Conservation (phyloP, 2,797 vertebrate genomes). For the Gallirallus australis region DNA sequence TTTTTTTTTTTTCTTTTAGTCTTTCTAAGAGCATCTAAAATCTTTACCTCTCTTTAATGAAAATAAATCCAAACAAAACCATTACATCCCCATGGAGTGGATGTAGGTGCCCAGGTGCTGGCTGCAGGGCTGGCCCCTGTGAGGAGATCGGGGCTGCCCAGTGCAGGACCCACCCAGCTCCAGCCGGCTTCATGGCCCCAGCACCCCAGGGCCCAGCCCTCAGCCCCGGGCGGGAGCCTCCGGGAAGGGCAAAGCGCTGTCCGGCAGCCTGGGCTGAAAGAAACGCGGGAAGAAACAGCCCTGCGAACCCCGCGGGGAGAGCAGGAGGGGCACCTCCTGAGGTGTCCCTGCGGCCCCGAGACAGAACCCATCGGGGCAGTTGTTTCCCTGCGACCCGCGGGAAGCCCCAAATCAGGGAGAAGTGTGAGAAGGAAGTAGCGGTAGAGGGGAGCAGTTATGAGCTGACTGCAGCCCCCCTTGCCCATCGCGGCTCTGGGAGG, state of each 20-base stretch:
- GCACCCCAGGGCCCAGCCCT: background rate
- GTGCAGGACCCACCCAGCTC: fast-evolving
- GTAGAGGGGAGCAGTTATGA: background rate
- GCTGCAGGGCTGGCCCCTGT: no score
- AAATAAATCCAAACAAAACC: background rate
- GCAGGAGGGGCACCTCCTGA: background rate
- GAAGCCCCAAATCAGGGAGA: background rate
- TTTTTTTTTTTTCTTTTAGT: no score
- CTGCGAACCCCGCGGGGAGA: background rate
- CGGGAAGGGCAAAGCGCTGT: background rate
- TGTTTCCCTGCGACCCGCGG: background rate
- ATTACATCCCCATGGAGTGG: fast-evolving
- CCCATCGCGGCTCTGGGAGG: background rate
- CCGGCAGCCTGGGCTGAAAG: background rate
- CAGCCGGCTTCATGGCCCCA: background rate
- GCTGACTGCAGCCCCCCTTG: background rate
- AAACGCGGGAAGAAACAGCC: background rate
- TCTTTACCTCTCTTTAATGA: background rate
- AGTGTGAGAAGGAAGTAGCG: background rate
- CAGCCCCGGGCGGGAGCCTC: background rate
- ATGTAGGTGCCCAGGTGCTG: fast-evolving
- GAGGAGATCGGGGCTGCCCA: fast-evolving
- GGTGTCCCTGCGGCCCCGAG: background rate
- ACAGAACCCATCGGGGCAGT: background rate
- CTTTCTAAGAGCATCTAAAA: background rate